Base-by-base conservation (phyloP, 2,113 vertebrate genomes). In the Poeciliopsis occidentalis region DNA sequence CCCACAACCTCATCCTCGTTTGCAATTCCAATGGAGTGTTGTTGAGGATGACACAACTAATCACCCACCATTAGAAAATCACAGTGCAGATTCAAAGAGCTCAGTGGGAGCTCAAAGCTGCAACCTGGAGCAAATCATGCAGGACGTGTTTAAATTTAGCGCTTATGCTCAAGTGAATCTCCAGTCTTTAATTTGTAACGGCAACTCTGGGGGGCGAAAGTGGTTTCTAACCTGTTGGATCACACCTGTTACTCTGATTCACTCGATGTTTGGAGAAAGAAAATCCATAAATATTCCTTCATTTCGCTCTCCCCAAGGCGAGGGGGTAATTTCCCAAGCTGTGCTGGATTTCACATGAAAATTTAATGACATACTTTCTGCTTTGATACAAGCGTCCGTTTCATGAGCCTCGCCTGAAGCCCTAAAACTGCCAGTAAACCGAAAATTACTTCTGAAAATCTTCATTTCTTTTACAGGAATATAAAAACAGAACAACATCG, bases 1-100 rank as follows among this genome's bases (percentile, higher is more conserved):
- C 75, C 87, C 80, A 87, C 82, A 87, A 84, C 88, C 82, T 76
- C 66, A 83, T 87, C n/a, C 87, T 88, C 80, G 64, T 92, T 93
- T 88, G 83, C 75, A 84, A 90, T 91, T 93, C 87, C 75, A 89
- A 87, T 89, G 64, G 57, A 78, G 71, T 70, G 81, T 73, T 41
- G 72, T 87, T 86, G 85, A 90, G 67, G 30, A 83, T 81, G 88
- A 90, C 77, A 44, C 78, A 34, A 67, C 83, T 89, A 91, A 91
- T 89, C 78, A 66, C 69, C 80, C 87, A 80, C 77, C 76, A 89
- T 89, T 72, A 78, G 60, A 83, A 80, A 64, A 87, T 77, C 66
- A 12, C 76, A 2, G 51, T 64, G 34, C 75, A 71, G 69, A 74
- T 22, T 39, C 31, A 62, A 51, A 70, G 64, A 41, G 61, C 47